phyloP scores from a whole-genome alignment of 2,797 vertebrate species.

The Gambusia yucatana region DNA sequence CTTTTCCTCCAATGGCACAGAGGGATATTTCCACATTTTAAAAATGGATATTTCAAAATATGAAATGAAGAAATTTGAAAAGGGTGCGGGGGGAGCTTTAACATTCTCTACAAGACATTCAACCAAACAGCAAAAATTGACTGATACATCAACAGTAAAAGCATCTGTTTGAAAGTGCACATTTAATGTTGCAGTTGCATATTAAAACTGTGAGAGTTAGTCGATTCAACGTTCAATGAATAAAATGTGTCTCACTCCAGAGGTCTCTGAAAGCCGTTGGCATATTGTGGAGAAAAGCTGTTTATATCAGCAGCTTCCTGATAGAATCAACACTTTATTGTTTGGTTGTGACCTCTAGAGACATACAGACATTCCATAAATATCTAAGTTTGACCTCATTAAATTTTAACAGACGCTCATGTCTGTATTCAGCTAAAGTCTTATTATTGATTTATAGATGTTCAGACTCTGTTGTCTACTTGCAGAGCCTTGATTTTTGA shows the following conservation, averaged over 20 bases:
- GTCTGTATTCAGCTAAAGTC: constrained; percentile 33
- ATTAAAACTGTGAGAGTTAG: background rate
- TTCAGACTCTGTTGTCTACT: constrained; percentile 10
- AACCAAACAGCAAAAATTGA: background rate
- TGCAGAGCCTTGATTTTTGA: constrained; percentile 39
- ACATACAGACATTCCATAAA: constrained; percentile 28
- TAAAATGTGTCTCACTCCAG: background rate
- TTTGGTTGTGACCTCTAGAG: constrained; percentile 42
- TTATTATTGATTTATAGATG: constrained; percentile 36
- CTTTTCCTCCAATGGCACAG: background rate
- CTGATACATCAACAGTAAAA: background rate
- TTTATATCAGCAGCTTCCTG: constrained; percentile 33
- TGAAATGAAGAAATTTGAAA: background rate
- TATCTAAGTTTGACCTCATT: constrained; percentile 35
- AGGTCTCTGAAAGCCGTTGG: constrained; percentile 8
- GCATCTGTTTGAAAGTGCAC: background rate
- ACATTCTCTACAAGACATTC: background rate
- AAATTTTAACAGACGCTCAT: constrained; percentile 28
- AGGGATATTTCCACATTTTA: background rate
- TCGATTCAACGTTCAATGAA: background rate
- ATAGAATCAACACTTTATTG: constrained; percentile 34
- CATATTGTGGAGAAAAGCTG: constrained; percentile 6
- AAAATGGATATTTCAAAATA: constrained; percentile 2
- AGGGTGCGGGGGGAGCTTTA: background rate
- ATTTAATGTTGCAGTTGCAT: background rate